These are phyloP conservation scores for Pediacus dermestoides DNA, from an alignment of 2,888 invertebrate genomes.

Conservation along the genomic window DNA sequence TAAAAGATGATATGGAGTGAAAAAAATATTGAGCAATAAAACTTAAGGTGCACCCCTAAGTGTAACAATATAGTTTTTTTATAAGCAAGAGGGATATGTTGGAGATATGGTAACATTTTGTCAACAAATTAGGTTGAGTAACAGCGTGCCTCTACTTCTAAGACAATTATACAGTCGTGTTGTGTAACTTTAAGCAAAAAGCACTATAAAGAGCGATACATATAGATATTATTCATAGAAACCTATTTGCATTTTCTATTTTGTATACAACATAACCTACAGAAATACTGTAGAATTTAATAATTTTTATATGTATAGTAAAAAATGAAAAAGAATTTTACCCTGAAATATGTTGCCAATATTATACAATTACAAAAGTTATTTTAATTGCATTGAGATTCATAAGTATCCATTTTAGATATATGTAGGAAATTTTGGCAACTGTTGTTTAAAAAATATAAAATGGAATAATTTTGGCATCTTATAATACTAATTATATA, in stretches of 20 bases:
- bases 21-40: conserved; percentile 33
- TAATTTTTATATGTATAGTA: conserved; percentile 14
- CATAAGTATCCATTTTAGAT: conserved; percentile 1
- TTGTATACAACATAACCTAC: conserved; percentile 27
- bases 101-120: too few species aligned
- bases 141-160: conserved; percentile 47
- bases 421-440: not conserved
- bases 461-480: conserved; percentile 30
- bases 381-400: conserved; percentile 16
- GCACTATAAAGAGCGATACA: conserved; percentile 47
- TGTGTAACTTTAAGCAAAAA: conserved; percentile 50
- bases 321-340: conserved; percentile 33
- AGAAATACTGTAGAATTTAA: conserved; percentile 13
- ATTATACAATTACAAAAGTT: conserved; percentile 25
- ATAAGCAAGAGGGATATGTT: conserved; percentile 33
- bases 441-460: conserved; percentile 12
- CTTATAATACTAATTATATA: conserved; percentile 31
- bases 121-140: conserved; percentile 40
- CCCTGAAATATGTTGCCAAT: conserved; percentile 44
- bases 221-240: conserved; percentile 34
- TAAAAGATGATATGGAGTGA: conserved; percentile 23
- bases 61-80: too few species aligned
- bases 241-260: conserved; percentile 27
- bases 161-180: conserved; percentile 49
- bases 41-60: too few species aligned